phyloP scores from a whole-genome alignment of 2,113 vertebrate genomes.

The Solea senegalensis region DNA sequence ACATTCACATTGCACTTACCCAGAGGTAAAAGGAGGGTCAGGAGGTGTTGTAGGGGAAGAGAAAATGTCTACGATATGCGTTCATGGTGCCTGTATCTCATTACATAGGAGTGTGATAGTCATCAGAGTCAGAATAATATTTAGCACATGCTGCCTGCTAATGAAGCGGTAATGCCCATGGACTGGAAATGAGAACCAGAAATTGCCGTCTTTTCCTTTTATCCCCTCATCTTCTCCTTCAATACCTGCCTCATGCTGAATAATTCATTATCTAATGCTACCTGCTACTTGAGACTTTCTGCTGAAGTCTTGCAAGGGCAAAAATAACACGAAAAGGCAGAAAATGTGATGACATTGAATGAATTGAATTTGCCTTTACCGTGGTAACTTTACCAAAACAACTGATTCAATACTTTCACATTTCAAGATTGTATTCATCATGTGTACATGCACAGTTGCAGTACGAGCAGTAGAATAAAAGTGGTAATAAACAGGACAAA shows the following conservation, averaged over 20 bases:
- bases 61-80: conserved; percentile 51
- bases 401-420: no score
- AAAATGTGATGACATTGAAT: background rate
- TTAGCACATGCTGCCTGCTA: conserved; percentile 96
- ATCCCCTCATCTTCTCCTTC: conserved; percentile 50
- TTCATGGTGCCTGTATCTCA: conserved; percentile 78
- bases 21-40: conserved; percentile 62
- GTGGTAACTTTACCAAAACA: background rate
- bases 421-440: no score
- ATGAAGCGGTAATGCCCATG: conserved; percentile 86
- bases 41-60: conserved; percentile 58
- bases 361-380: background rate
- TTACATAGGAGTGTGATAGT: conserved; percentile 90
- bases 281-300: background rate
- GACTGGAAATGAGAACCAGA: conserved; percentile 78
- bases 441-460: no score
- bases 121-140: conserved; percentile 95
- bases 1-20: conserved; percentile 32
- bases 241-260: conserved; percentile 16
- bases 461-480: no score
- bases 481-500: no score
- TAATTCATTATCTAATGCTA: conserved; percentile 15
- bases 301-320: background rate
- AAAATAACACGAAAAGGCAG: background rate
- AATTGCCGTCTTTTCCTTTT: conserved; percentile 53